These are phyloP conservation scores for Diadumene lineata DNA, from an alignment of 92 coral and sea anemone species.

Conservation along the genomic window DNA sequence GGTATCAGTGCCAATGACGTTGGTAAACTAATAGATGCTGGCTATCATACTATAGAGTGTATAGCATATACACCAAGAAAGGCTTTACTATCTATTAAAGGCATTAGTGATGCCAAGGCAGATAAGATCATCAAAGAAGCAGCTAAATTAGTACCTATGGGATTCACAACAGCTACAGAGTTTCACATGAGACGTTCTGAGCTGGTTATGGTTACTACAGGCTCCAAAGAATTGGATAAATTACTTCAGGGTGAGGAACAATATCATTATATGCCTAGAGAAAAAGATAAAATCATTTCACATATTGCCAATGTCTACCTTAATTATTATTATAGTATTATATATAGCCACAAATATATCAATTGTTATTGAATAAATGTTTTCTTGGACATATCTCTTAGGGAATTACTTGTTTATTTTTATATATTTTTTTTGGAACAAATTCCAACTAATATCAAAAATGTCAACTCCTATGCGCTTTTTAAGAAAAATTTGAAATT, in stretches of 20 bases:
- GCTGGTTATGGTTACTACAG: conserved; percentile 88
- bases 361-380: too few relatives aligned
- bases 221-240: conserved; percentile 96
- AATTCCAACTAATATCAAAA: too few relatives aligned
- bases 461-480: too few relatives aligned
- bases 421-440: too few relatives aligned
- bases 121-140: conserved; percentile 95
- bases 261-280: too few relatives aligned
- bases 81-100: conserved; percentile 84
- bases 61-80: conserved; percentile 92
- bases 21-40: conserved; percentile 91
- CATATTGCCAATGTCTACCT: too few relatives aligned
- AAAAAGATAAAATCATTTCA: too few relatives aligned
- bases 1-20: conserved; percentile 98
- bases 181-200: conserved; percentile 94
- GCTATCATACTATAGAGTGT: conserved; percentile 87
- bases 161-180: conserved; percentile 98
- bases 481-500: too few relatives aligned
- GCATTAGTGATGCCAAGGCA: conserved; percentile 98
- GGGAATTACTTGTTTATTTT: too few relatives aligned
- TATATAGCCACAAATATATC: too few relatives aligned
- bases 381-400: too few relatives aligned
- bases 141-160: conserved; percentile 97
- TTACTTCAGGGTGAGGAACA: conserved; percentile 99
- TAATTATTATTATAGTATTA: too few relatives aligned